Base-by-base conservation (phyloP, 1,140 invertebrate species). In the Rhyacophila brunnea region DNA sequence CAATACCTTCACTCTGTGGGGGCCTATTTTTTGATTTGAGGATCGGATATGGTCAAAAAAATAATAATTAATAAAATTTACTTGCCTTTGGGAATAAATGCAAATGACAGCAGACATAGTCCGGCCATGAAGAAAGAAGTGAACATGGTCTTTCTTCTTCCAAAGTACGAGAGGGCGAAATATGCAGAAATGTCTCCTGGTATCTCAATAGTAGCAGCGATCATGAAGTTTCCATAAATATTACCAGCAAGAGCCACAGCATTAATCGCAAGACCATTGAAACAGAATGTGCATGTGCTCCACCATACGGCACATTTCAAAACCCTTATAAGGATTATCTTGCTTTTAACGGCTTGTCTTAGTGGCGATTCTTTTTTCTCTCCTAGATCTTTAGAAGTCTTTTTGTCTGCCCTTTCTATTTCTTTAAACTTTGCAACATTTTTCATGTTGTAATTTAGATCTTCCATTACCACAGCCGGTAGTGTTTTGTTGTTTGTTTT, bases 201-300 rank as follows among this genome's bases (percentile, higher is more conserved):
- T 58, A 90, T 82, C 71, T 90, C 88, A 4, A 89, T 81, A 10
- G 84, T 71, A 15, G 84, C 80, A n/a, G 88, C 83, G 55, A 86
- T 73, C 45, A 87, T 85, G 66, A 88, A 89, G 70, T 88, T 88
- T 9, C 83, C 74, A 70, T 90, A 90, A 64, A 82, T 81, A 66
- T 87, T 84, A 0, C 89, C 89, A 11, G 83, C 84, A 23, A 93
- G 74, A 17, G 87, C 81, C 9, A 88, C 87, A 0, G 89, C 85
- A 68, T 91, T 91, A 28, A 92, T 80, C 0, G 89, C 88, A 5
- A 93, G 71, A 0, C 90, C 92, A 66, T 92, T 93, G 70, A 91
- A 93, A 11, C 91, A 84, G 61, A 92, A 86, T 0, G 85, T 83
- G 62, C 86, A 86, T 0, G 86, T 85, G 7, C 88, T 81, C 87